Evolutionary conservation across 2,113 vertebrate genomes (phyloP).

Genomic region (Chascanopsetta lugubris): DNA sequence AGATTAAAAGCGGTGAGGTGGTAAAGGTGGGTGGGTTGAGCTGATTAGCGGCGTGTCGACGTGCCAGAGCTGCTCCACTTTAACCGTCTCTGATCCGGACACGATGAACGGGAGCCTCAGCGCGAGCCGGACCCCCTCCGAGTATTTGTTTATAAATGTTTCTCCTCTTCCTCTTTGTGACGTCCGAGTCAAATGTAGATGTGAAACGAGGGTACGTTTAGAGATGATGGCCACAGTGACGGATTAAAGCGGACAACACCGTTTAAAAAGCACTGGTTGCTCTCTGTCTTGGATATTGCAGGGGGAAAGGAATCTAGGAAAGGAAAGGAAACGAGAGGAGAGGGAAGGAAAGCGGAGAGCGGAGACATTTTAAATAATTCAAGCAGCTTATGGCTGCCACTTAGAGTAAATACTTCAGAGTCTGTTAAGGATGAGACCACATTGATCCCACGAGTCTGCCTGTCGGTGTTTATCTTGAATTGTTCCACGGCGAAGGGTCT

Average conservation of each 20-base stretch:
- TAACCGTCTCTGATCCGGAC: background rate
- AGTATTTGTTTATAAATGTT: background rate
- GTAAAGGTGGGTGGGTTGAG: slow-evolving; percentile 35
- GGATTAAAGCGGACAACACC: background rate
- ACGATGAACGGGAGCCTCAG: background rate
- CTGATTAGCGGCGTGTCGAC: slow-evolving; percentile 12
- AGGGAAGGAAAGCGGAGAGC: background rate
- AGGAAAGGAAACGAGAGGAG: background rate
- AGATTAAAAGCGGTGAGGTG: slow-evolving; percentile 40
- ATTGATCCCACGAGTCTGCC: slow-evolving; percentile 41
- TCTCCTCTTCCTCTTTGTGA: background rate
- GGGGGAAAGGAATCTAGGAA: background rate
- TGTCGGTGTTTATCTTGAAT: slow-evolving; percentile 45
- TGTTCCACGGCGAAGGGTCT: slow-evolving; percentile 29
- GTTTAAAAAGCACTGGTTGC: background rate
- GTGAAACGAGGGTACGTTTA: background rate
- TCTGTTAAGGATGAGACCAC: slow-evolving; percentile 43
- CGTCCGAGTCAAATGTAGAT: background rate
- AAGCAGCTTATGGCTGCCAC: slow-evolving; percentile 23
- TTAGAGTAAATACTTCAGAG: slow-evolving; percentile 41
- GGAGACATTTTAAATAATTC: slow-evolving; percentile 33
- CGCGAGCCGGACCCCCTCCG: background rate
- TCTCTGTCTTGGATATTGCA: background rate
- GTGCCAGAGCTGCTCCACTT: background rate
- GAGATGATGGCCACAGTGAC: background rate